A percentile compares a stretch with the other conserved stretches of the same genome.
These are phyloP conservation scores for Papilio polyxenes DNA, from an alignment of 1,140 invertebrate genomes.

Conservation along the genomic window DNA sequence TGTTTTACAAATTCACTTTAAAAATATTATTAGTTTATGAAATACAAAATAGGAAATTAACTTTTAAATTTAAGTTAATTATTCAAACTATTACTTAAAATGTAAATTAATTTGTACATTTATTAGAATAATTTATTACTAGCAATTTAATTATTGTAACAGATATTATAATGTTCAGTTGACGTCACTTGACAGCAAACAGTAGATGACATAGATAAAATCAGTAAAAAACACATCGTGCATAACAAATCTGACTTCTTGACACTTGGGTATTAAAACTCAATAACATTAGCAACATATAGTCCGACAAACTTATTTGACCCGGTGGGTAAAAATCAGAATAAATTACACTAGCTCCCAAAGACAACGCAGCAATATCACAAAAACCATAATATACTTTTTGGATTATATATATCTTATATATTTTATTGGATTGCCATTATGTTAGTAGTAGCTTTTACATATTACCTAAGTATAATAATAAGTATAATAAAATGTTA, in stretches of 20 bases:
- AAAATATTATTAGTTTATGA: no score
- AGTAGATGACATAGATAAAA: background rate
- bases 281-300: slow-evolving; percentile 4
- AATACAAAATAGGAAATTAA: no score
- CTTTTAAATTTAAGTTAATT: no score
- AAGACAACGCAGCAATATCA: no score
- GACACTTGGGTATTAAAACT: background rate
- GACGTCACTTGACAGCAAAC: background rate
- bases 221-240: background rate
- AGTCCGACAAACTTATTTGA: background rate
- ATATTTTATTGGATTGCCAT: no score
- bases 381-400: no score
- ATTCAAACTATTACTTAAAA: background rate
- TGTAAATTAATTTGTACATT: background rate
- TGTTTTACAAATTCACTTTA: no score
- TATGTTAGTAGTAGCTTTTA: no score
- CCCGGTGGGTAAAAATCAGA: background rate
- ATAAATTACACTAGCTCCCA: background rate
- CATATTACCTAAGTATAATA: no score
- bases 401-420: no score
- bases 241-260: background rate
- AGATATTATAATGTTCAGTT: background rate
- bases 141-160: background rate
- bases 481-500: no score
- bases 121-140: background rate